Base-by-base conservation (phyloP, 2,113 vertebrate species). In the Periophthalmodon schlosseri region DNA sequence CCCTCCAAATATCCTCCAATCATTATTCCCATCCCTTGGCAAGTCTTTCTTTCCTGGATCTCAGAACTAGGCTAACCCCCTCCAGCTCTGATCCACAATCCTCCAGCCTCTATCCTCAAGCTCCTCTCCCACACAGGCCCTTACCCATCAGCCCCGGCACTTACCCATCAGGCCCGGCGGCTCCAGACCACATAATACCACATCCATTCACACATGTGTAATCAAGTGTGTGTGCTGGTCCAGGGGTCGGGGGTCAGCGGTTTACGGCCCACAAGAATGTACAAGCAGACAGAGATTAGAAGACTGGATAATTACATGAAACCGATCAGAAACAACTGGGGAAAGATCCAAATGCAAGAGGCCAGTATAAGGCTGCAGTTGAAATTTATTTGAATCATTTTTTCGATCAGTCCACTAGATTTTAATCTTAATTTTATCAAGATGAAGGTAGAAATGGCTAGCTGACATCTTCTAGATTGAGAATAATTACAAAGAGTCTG, bases 11-110 rank as follows among this genome's bases (percentile, higher is more conserved):
- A 7, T 28, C 16, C 24, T 63, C 1, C 60, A 16, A 11, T 63
- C 34, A n/a, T n/a, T 4, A 3, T 39, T 39, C 11, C 9, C n/a
- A 3, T 65, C 39, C 18, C 15, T 21, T 20, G 0, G 20, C 39
- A 20, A 11, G 39, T n/a, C 34, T 23, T 8, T 28, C 13, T 65
- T 44, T n/a, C 16, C 10, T 39, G 63, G 20, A 65, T 5, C 33
- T n/a, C 63, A 65, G 63, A 65, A 65, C 8, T 65, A 65, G 63
- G 63, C 34, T 36, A 44, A 64, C 16, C 34, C 63, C 63, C 63
- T 65, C 63, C 63, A n/a, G 63, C 63, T 36, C 34, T 65, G 63
- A 39, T 34, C 63, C 63, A 65, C 34, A 65, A 65, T 65, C 63
- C 63, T 6, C 9, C 11, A 39, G 18, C 63, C 13, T 39, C 33